phyloP scores from a whole-genome alignment of 2,888 invertebrate species.

The Apotomis capreana region DNA sequence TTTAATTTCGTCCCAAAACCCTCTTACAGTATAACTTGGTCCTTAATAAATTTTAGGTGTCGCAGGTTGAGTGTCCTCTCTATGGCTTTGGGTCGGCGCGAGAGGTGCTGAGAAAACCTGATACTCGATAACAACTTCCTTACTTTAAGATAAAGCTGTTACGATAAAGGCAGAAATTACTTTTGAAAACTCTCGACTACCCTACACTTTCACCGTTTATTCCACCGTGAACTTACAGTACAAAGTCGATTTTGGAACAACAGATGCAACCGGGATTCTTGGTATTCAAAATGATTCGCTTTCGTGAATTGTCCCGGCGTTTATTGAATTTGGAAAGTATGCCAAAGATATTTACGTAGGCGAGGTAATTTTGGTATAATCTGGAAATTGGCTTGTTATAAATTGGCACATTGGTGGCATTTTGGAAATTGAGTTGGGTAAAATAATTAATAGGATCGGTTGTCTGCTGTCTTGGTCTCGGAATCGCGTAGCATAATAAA shows the following conservation, averaged over 20 bases:
- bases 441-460: background rate
- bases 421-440: background rate
- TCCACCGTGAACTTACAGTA: background rate
- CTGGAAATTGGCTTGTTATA: slow-evolving; percentile 6
- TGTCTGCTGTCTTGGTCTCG: background rate
- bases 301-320: slow-evolving; percentile 19
- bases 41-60: slow-evolving; percentile 35
- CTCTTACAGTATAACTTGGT: slow-evolving; percentile 6
- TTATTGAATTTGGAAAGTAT: slow-evolving; percentile 32
- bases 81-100: slow-evolving; percentile 9
- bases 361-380: slow-evolving; percentile 10
- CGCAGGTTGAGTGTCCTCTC: slow-evolving; percentile 24
- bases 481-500: too few species aligned
- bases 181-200: background rate
- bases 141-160: slow-evolving; percentile 38
- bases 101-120: slow-evolving; percentile 25
- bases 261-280: too few species aligned
- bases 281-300: background rate
- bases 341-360: slow-evolving; percentile 15
- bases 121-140: slow-evolving; percentile 28
- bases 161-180: slow-evolving; percentile 22
- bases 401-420: slow-evolving; percentile 2
- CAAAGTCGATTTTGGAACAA: background rate
- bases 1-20: slow-evolving; percentile 14
- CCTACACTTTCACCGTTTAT: background rate